These are phyloP conservation scores for Ophion slaviceki DNA, from an alignment of 2,888 invertebrate species.

Conservation along the genomic window DNA sequence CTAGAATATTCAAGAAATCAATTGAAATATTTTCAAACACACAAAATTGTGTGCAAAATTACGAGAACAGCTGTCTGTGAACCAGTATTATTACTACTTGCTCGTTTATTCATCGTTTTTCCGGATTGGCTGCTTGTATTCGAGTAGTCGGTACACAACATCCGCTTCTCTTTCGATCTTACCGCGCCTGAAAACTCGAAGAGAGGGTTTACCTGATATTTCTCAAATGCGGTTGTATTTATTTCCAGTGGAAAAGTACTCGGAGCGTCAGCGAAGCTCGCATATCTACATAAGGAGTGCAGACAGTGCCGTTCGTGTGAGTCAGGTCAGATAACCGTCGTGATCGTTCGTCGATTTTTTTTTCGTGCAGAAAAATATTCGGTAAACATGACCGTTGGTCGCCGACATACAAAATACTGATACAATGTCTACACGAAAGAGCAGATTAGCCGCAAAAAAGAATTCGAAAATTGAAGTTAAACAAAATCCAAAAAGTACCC, in stretches of 20 bases:
- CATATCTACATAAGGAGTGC: not conserved
- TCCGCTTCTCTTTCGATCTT: not conserved
- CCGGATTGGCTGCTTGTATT: too few species aligned
- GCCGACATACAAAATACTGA: not conserved
- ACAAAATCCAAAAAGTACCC: not conserved
- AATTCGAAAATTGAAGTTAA: not conserved
- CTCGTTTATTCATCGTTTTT: too few species aligned
- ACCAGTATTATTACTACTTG: too few species aligned
- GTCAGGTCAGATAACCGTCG: not conserved
- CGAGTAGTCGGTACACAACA: not conserved
- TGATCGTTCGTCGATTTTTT: not conserved
- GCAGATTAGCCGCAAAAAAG: not conserved
- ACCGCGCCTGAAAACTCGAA: not conserved
- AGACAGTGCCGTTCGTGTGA: not conserved
- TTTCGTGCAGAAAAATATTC: not conserved
- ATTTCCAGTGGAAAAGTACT: not conserved
- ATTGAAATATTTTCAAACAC: too few species aligned
- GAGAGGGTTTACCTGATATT: not conserved
- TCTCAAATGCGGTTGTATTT: not conserved
- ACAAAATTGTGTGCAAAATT: too few species aligned
- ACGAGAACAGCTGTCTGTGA: too few species aligned
- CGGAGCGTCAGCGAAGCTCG: not conserved
- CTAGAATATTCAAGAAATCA: too few species aligned
- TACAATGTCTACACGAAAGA: not conserved
- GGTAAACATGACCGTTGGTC: not conserved